Percentiles rank a stretch among this genome's conserved stretches.
Conservation (phyloP, 2,888 invertebrate species). For the Scelioninae gen. 1 region DNA sequence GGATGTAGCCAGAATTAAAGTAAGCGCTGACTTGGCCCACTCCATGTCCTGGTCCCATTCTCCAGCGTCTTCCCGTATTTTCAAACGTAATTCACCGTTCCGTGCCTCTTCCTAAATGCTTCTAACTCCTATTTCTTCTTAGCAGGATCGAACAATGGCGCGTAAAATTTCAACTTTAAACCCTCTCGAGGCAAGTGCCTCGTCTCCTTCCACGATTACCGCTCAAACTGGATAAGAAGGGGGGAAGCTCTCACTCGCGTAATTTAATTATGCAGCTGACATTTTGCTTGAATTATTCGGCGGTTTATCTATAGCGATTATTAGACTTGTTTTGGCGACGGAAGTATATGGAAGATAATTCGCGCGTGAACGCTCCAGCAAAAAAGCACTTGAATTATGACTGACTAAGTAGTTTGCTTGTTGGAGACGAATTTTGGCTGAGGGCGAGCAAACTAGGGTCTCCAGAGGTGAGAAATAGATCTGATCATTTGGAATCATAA, state of each 20-base stretch:
- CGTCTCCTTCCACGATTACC: constrained; percentile 58
- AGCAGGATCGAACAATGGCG: constrained; percentile 82
- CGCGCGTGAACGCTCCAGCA: constrained; percentile 47
- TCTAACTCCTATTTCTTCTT: constrained; percentile 81
- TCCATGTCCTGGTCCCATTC: constrained; percentile 55
- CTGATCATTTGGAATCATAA: background rate
- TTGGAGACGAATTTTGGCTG: constrained; percentile 46
- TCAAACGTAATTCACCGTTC: constrained; percentile 75
- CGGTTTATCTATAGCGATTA: constrained; percentile 66
- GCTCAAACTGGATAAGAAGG: constrained; percentile 63
- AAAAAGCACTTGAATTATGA: constrained; percentile 58
- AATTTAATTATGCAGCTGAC: constrained; percentile 79
- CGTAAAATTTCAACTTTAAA: constrained; percentile 84
- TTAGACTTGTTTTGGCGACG: constrained; percentile 64
- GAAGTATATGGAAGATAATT: constrained; percentile 59
- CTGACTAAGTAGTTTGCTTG: constrained; percentile 56
- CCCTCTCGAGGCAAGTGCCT: constrained; percentile 69
- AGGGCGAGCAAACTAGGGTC: background rate
- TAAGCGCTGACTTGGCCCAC: constrained; percentile 70
- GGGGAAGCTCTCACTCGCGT: constrained; percentile 76
- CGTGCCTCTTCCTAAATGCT: constrained; percentile 81
- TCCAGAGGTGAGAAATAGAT: background rate
- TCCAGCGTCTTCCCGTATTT: constrained; percentile 70
- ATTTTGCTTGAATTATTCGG: constrained; percentile 68
- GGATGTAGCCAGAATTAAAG: constrained; percentile 80